Conservation (phyloP, 2,797 vertebrate species). For the Peromyscus attwateri region DNA sequence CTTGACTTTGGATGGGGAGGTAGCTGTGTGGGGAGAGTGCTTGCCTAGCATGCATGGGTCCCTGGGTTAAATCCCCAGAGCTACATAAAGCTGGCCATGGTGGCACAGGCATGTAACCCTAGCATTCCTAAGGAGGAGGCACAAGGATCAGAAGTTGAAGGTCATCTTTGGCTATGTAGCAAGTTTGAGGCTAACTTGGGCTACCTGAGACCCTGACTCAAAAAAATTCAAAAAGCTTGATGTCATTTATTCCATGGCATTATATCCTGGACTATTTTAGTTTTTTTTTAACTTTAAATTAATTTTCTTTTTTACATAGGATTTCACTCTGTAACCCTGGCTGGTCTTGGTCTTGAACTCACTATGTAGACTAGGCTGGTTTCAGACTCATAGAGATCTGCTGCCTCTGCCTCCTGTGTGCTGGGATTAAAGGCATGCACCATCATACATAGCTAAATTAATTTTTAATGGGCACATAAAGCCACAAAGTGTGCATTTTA, state of each 20-base stretch:
- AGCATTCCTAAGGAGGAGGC: background rate
- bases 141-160: background rate
- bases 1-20: background rate
- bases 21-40: background rate
- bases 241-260: background rate
- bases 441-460: background rate
- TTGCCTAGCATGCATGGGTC: rapidly evolving
- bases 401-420: background rate
- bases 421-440: background rate
- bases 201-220: background rate
- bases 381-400: no score
- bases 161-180: background rate
- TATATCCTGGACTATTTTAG: background rate
- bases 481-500: background rate
- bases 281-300: background rate
- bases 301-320: background rate
- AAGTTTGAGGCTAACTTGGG: background rate
- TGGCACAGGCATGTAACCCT: background rate
- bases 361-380: no score
- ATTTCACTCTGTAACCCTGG: background rate
- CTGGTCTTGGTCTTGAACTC: background rate
- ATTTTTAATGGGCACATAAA: background rate
- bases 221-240: background rate
- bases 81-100: background rate
- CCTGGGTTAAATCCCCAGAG: background rate